Base-by-base conservation (phyloP, 1,140 invertebrate species). In the Copidosoma floridanum region DNA sequence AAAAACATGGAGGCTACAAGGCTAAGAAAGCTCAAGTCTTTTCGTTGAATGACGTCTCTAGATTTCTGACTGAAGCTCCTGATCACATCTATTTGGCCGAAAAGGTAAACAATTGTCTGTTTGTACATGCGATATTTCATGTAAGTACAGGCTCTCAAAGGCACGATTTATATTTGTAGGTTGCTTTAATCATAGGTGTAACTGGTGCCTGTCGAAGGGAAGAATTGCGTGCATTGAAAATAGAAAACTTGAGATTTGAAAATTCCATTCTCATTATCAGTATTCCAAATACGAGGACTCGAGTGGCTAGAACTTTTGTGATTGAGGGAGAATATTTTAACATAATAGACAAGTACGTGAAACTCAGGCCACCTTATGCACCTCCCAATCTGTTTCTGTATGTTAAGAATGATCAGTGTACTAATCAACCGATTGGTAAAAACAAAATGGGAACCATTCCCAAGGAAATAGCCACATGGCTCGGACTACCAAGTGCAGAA, bases 401-500 rank as follows among this genome's bases (percentile, higher is more conserved):
- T 57, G 56, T 29, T 26, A 44, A 60, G 18, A 50, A 54, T 23
- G 21, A 23, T 46, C 37, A 26, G 50, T 50, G 35, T 21, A 50
- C 46, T 1, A 27, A 20, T 18, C 56, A 58, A 32, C 24, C 40
- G 1, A 58, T 51, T 12, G 56, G 56, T n/a, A 58, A 41, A 29
- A 58, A 58, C 43, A 58, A 41, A 23, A 20, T 51, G 1, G 14
- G 18, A 8, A 12, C 20, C 23, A 57, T 69, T 18, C 67, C 64
- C 18, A 64, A 54, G 43, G 27, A 40, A 57, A 63, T 71, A 10
- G 65, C 65, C 8, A 35, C 43, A 27, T 66, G 58, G 51, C 38
- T 71, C 23, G 38, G 64, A 32, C 46, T 71, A n/a, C 57, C 61
- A 40, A 53, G 68, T 48, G 41, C 65, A 6, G 24, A 64, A 26